Evolutionary conservation across 2,797 vertebrate genomes (phyloP).

Genomic region (Potorous gilbertii): DNA sequence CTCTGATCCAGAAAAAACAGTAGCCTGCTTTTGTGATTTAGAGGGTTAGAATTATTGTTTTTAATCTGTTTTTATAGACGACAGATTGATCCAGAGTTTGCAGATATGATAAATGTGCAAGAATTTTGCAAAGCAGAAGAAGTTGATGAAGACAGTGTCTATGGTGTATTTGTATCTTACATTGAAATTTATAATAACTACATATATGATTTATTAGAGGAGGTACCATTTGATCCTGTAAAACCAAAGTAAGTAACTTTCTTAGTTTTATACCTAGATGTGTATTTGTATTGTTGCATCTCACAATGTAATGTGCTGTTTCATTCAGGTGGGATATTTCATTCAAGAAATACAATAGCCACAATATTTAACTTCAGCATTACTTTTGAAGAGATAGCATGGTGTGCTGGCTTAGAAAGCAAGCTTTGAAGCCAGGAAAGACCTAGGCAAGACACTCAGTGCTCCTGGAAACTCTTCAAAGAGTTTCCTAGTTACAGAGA

Average conservation of each 20-base stretch:
- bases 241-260: constrained; percentile 93
- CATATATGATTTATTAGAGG: constrained; percentile 97
- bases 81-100: constrained; percentile 93
- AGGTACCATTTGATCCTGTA: constrained; percentile 89
- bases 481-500: not conserved
- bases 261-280: constrained; percentile 15
- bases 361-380: not conserved
- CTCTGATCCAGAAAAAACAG: not conserved
- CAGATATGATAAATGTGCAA: constrained; percentile 93
- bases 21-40: not conserved
- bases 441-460: not conserved
- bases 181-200: constrained; percentile 99
- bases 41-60: not conserved
- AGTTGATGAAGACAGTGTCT: constrained; percentile 96
- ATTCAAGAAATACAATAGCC: not conserved
- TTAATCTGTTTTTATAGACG: constrained; percentile 83
- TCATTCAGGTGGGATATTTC: not conserved
- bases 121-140: constrained; percentile 89
- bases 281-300: not conserved
- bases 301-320: not conserved
- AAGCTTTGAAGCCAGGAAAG: not conserved
- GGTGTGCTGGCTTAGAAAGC: not conserved
- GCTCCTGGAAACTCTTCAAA: not conserved
- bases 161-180: constrained; percentile 95
- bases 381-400: constrained; percentile 15